Conservation (phyloP, 2,113 vertebrate species). For the Epinephelus lanceolatus region DNA sequence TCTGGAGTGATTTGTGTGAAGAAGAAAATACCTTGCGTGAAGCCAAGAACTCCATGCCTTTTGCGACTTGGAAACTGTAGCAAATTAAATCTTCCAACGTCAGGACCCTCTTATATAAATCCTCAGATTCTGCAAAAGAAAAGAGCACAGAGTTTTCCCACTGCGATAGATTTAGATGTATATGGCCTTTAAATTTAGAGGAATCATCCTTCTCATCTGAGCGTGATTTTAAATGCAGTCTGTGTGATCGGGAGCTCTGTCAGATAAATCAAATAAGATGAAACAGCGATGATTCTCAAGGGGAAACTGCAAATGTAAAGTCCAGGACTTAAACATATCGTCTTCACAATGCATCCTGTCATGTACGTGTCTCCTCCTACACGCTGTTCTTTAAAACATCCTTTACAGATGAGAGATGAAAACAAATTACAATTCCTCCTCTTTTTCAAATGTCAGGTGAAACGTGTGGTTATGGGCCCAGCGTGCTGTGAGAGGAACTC, state of each 20-base stretch:
- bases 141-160: conserved; percentile 28
- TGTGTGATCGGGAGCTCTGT: conserved; percentile 10
- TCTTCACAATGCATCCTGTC: conserved; percentile 41
- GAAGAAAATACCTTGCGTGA: conserved; percentile 90
- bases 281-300: background rate
- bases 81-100: conserved; percentile 95
- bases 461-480: conserved; percentile 49
- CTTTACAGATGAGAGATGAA: conserved; percentile 45
- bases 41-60: conserved; percentile 96
- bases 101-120: conserved; percentile 92
- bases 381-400: conserved; percentile 65
- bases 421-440: conserved; percentile 27
- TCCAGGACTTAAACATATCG: background rate
- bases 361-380: conserved; percentile 38
- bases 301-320: conserved; percentile 18
- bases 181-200: background rate
- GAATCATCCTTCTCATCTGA: conserved; percentile 19
- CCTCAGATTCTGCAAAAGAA: conserved; percentile 88
- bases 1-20: background rate
- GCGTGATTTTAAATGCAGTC: conserved; percentile 31
- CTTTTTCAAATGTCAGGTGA: conserved; percentile 70
- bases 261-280: conserved; percentile 52
- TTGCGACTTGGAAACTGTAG: conserved; percentile 97
- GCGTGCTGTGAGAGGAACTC: conserved; percentile 44
- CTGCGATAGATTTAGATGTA: conserved; percentile 13